Evolutionary conservation across 2,797 vertebrate genomes (phyloP), one percentile per base, ranked within the genome.

Genomic region (Platyrinchus mystaceus): DNA sequence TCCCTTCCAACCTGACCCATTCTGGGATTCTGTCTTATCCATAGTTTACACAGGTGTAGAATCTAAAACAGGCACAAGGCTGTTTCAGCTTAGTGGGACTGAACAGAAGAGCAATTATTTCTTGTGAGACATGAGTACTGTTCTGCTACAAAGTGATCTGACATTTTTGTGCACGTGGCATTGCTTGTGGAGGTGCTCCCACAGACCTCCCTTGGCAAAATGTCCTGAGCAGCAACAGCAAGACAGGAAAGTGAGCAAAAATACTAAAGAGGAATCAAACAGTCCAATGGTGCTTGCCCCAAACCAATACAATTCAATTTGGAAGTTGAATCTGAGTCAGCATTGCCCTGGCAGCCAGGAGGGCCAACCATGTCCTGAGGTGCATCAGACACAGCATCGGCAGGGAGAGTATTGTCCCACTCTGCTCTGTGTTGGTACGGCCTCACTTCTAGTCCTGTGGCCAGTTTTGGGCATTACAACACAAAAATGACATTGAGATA

Each of bases 71-170:
- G 39, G 36, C 7, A 78, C 3, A 6, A 70, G 12, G 9, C 10
- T 20, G 5, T 71, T 81, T 52, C 70, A 91, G 10, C 6, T 69
- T 22, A 43, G 7, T 7, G 50, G 12, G 19, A 41, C 11, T 9
- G 47, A 90, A 52, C 7, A 67, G 28, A 47, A 70, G 11, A 53
- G 26, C 43, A 66, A 84, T 27, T 20, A 14, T 36, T 39, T 71
- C 16, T 36, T 23, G 5, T n/a, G 22, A 81, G 56, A 46, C 2
- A 4, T 0, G 0, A 78, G 7, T 23, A 30, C 26, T 9, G 19
- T 13, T 78, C 10, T 19, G 27, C n/a, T 37, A 16, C 22, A 34
- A 7, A 70, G 4, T 2, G 14, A 36, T 17, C 6, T 9, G 63
- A 26, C 3, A 14, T 28, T 52, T 52, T 30, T 22, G 10, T 22